Base-by-base conservation (phyloP, 2,888 invertebrate species). In the Heterodera filipjevi region DNA sequence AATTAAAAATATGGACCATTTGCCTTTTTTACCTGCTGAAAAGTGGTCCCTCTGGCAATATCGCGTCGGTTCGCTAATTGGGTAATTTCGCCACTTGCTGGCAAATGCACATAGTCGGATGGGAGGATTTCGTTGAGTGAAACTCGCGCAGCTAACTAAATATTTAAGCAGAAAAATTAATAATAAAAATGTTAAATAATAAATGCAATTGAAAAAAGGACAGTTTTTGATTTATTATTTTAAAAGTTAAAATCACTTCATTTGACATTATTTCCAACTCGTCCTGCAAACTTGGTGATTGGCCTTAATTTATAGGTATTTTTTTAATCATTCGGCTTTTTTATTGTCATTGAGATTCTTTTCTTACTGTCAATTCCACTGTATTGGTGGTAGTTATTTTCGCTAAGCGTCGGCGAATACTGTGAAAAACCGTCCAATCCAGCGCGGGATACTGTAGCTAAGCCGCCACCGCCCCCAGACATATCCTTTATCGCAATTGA, bases 141-240 rank as follows among this genome's bases (percentile, higher is more conserved):
- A 72, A 72, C 72, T 19, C 44, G 39, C 44, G 72, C 49, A 35
- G 75, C 75, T 12, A 72, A 66, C 30, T 39, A 66, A 64, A 59
- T 27, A n/a, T 14, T 10, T 5, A 1, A 64, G 22, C 16, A 19
- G 22, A 10, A 22, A 73, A 49, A n/a, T 30, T 46, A n/a, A n/a
- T n/a, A n/a, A n/a, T n/a, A n/a, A n/a, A n/a, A n/a, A n/a, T n/a
- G n/a, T n/a, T n/a, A n/a, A n/a, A n/a, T n/a, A n/a, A n/a, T n/a
- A n/a, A n/a, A n/a, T n/a, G n/a, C n/a, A n/a, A n/a, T n/a, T n/a
- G n/a, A n/a, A n/a, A n/a, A n/a, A n/a, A n/a, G n/a, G n/a, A n/a
- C n/a, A n/a, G n/a, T n/a, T n/a, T n/a, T n/a, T n/a, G n/a, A n/a
- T n/a, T n/a, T n/a, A n/a, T n/a, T n/a, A n/a, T n/a, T n/a, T n/a